Base-by-base conservation (phyloP, 2,113 vertebrate species). In the Daboia siamensis region DNA sequence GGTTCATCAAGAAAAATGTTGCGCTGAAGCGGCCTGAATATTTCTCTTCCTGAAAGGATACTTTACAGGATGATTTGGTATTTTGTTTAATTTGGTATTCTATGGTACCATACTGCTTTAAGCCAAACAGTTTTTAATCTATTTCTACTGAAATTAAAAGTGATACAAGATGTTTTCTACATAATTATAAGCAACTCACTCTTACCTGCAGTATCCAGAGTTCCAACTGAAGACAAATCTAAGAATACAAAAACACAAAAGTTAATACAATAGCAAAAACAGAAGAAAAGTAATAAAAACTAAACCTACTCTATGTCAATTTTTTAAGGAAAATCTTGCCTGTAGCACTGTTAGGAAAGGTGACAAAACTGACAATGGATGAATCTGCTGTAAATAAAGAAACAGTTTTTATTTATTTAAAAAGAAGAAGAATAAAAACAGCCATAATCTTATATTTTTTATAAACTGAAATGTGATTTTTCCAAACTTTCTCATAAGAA, bases 261-360 rank as follows among this genome's bases (percentile, higher is more conserved):
- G 93, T 86, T 86, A 92, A 95, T 93, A 90, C 93, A 92, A 93
- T 2, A 88, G 87, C 91, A 93, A 5, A 74, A 51, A 93, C 93
- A 89, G 94, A 92, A 90, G 90, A 90, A 57, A 85, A 33, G 90
- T 95, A 94, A 95, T 91, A 90, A 69, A 93, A 94, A n/a, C 46
- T 89, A 95, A 92, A 54, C 56, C 46, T 90, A 92, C 23, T 94
- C 93, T 64, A 87, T 94, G 94, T 93, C 17, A 91, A 86, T 57
- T 95, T 96, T 87, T 87, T 89, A 93, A 95, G 95, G 95, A 92
- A 93, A 91, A 89, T 95, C 94, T 97, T 97, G 96, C 95, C 96
- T 96, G 94, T 90, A 95, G 90, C 93, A 96, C 88, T 96, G 94
- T 95, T 95, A 94, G 94, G 91, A 91, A 91, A 96, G 46, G 94